A percentile compares a stretch with the other conserved stretches of the same genome.
Evolutionary conservation across 2,888 invertebrate genomes (phyloP).

Genomic region (Temnothorax rugatulus): DNA sequence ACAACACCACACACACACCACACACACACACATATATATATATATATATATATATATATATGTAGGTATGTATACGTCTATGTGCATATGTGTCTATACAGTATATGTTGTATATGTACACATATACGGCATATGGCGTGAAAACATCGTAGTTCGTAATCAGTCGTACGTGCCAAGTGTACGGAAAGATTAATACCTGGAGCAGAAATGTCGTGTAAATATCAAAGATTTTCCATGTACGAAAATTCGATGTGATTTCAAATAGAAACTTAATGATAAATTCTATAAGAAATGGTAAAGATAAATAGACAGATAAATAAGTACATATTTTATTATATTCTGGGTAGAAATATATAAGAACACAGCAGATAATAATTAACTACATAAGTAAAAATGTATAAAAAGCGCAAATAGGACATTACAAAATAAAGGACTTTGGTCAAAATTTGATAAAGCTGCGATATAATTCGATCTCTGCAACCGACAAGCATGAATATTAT

Average conservation of each 20-base stretch:
- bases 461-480: background rate
- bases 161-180: conserved; percentile 40
- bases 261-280: conserved; percentile 1
- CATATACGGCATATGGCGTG: conserved; percentile 6
- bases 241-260: conserved; percentile 18
- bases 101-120: background rate
- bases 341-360: background rate
- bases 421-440: background rate
- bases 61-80: too few species aligned
- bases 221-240: conserved; percentile 30
- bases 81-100: background rate
- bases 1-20: background rate
- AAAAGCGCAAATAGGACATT: background rate
- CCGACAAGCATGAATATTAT: background rate
- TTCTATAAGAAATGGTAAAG: background rate
- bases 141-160: conserved; percentile 36
- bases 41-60: background rate
- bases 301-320: background rate
- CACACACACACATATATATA: too few species aligned
- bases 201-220: conserved; percentile 12
- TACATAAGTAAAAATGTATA: background rate
- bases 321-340: background rate
- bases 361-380: background rate
- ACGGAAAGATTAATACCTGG: conserved; percentile 26
- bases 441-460: background rate